A percentile compares a stretch with the other conserved stretches of the same genome.
Conservation (phyloP, 2,888 invertebrate species). For the Gisinianus flammeolus region DNA sequence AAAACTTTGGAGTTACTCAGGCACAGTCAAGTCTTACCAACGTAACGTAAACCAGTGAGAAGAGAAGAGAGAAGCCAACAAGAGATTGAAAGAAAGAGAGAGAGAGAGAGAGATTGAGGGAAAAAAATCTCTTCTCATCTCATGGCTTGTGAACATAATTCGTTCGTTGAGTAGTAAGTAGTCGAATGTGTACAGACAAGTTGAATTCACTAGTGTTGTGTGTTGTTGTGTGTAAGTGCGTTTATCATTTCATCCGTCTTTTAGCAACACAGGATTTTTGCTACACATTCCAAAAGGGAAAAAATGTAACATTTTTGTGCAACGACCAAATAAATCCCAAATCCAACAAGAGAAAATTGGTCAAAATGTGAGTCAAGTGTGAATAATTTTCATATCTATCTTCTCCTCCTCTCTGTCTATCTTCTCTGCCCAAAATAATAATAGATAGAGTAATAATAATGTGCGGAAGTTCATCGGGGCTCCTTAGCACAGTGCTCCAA, state of each 20-base stretch:
- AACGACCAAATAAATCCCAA: background rate
- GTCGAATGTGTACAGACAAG: background rate
- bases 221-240: background rate
- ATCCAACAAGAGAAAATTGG: background rate
- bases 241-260: background rate
- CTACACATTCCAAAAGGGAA: no score
- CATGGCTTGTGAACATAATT: slow-evolving; percentile 23
- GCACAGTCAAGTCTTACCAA: background rate
- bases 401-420: background rate
- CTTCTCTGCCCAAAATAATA: background rate
- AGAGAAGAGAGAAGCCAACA: background rate
- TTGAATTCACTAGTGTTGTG: background rate
- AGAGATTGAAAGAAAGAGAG: background rate
- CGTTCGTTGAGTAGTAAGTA: background rate
- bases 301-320: no score
- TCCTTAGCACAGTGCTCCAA: background rate
- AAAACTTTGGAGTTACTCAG: slow-evolving; percentile 24
- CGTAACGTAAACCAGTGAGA: slow-evolving; percentile 13
- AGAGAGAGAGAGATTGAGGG: background rate
- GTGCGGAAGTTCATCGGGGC: slow-evolving; percentile 34
- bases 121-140: slow-evolving; percentile 26
- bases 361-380: slow-evolving; percentile 24
- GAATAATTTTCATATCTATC: slow-evolving; percentile 1
- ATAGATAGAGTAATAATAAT: slow-evolving; percentile 3
- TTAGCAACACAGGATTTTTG: no score